Percentiles rank a stretch among this genome's conserved stretches.
These are phyloP conservation scores for Cryptocheilus praepositus DNA, from an alignment of 2,888 invertebrate genomes.

Conservation along the genomic window DNA sequence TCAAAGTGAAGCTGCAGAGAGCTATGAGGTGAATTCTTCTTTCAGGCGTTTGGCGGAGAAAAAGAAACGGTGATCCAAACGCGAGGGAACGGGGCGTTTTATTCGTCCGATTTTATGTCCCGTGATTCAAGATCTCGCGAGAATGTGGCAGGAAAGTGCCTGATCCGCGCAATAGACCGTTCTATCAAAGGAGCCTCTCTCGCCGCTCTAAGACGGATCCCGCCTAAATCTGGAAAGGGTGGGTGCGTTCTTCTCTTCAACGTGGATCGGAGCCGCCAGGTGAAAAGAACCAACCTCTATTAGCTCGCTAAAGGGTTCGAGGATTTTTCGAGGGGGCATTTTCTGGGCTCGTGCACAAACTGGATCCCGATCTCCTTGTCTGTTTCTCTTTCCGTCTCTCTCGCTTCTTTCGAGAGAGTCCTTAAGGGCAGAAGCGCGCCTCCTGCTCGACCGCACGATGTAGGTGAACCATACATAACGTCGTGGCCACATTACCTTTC, in stretches of 20 bases:
- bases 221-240: constrained; percentile 51
- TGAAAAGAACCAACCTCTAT: constrained; percentile 57
- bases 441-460: constrained; percentile 48
- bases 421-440: constrained; percentile 50
- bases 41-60: no score
- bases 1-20: no score
- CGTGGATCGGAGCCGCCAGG: constrained; percentile 38
- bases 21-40: no score
- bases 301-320: constrained; percentile 63
- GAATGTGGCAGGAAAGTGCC: constrained; percentile 4
- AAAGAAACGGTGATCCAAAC: no score
- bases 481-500: constrained; percentile 58
- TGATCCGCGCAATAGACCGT: background rate
- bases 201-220: constrained; percentile 25
- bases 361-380: constrained; percentile 52
- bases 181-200: constrained; percentile 18
- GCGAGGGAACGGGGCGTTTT: no score
- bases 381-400: constrained; percentile 1
- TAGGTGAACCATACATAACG: constrained; percentile 61
- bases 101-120: no score
- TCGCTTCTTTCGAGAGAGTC: constrained; percentile 21
- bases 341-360: constrained; percentile 72
- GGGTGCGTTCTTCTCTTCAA: constrained; percentile 20
- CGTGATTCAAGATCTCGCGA: no score
- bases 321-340: constrained; percentile 54